Evolutionary conservation across 2,888 invertebrate genomes (phyloP).

Genomic region (Acronicta aceris): DNA sequence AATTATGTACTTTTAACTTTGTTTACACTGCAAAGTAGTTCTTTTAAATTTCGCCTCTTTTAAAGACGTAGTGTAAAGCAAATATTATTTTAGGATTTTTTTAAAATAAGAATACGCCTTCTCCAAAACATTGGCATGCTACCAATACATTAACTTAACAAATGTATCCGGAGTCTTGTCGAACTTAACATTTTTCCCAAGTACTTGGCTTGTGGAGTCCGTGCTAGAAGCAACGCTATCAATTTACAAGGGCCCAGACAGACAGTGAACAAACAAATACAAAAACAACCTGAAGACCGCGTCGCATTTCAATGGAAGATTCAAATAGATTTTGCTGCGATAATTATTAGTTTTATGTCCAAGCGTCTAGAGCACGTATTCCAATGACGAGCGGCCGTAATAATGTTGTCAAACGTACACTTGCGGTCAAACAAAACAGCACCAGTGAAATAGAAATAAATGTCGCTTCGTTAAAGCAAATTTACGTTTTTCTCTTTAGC

Average conservation of each 20-base stretch:
- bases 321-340: constrained; percentile 33
- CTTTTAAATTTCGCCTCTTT: constrained; percentile 25
- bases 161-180: constrained; percentile 30
- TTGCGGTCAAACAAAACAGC: constrained; percentile 63
- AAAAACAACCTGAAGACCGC: constrained; percentile 61
- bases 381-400: constrained; percentile 23
- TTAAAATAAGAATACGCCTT: neutral
- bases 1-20: constrained; percentile 43
- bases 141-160: constrained; percentile 17
- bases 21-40: constrained; percentile 31
- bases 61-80: constrained; percentile 14
- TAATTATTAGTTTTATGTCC: constrained; percentile 39
- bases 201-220: constrained; percentile 35
- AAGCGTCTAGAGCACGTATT: constrained; percentile 41
- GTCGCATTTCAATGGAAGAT: constrained; percentile 58
- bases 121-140: too few species aligned
- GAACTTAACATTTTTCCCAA: constrained; percentile 45
- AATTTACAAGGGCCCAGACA: constrained; percentile 69
- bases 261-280: constrained; percentile 65
- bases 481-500: constrained; percentile 79
- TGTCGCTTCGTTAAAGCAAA: constrained; percentile 82
- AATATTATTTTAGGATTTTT: neutral
- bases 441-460: constrained; percentile 73
- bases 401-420: constrained; percentile 61
- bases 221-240: constrained; percentile 63